Conservation (phyloP, 2,888 invertebrate genomes). For the Lithophane leautieri region DNA sequence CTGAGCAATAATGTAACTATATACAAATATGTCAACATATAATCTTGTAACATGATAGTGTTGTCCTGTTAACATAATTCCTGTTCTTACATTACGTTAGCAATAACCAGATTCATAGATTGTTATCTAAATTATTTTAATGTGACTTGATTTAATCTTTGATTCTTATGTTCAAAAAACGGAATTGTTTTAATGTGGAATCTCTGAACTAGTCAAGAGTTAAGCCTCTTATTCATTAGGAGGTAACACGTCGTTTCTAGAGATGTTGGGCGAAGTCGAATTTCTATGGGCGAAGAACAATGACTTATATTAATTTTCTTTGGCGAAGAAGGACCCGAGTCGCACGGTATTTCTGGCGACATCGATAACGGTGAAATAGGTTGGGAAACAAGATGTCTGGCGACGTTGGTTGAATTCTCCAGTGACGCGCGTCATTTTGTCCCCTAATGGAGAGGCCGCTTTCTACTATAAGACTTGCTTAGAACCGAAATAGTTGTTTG, state of each 20-base stretch:
- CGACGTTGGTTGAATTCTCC: background rate
- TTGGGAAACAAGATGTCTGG: background rate
- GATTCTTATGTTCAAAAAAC: constrained; percentile 5
- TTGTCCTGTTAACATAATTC: constrained; percentile 20
- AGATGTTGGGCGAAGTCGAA: background rate
- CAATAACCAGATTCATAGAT: constrained; percentile 13
- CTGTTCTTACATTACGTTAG: constrained; percentile 13
- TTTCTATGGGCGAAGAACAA: background rate
- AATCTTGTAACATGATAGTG: constrained; percentile 43
- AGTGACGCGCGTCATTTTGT: too few relatives aligned
- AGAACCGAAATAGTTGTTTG: background rate
- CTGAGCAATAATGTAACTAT: constrained; percentile 34
- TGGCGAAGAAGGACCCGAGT: background rate
- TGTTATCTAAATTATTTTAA: constrained; percentile 22
- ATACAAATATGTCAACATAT: constrained; percentile 28
- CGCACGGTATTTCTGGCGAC: background rate
- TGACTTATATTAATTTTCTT: too few relatives aligned
- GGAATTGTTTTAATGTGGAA: constrained; percentile 92
- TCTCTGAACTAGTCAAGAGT: constrained; percentile 94
- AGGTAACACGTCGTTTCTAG: background rate
- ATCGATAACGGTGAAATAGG: background rate
- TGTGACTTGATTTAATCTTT: background rate
- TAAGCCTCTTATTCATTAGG: constrained; percentile 72
- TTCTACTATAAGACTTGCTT: background rate
- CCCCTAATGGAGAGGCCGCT: background rate